Conservation (phyloP, 2,888 invertebrate species). For the Chaetogeoica ovagalla region DNA sequence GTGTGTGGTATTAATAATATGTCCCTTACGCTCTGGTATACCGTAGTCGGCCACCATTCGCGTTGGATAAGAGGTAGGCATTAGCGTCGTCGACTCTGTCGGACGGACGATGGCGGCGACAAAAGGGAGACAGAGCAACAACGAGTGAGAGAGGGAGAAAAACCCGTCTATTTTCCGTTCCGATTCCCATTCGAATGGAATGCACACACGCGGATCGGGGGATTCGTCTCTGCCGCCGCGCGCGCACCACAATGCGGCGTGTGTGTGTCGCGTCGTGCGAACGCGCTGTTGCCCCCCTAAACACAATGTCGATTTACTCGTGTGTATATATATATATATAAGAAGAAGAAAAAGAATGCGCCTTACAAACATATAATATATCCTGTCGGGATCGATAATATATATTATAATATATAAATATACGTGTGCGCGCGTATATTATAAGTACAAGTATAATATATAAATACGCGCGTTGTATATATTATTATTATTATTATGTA, state of each 20-base stretch:
- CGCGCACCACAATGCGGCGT: conserved; percentile 34
- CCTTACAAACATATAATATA: conserved; percentile 14
- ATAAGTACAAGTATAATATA: neutral
- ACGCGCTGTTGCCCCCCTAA: conserved; percentile 24
- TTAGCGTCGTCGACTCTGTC: no score
- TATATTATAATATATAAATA: neutral
- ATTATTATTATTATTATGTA: conserved; percentile 37
- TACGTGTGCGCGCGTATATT: neutral
- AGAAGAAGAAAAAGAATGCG: no score
- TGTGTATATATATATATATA: no score
- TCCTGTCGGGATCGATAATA: conserved; percentile 43
- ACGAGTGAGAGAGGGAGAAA: no score
- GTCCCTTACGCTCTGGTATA: conserved; percentile 7
- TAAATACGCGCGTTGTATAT: conserved; percentile 8
- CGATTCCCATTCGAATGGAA: conserved; percentile 46
- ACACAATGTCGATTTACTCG: neutral
- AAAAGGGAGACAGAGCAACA: neutral
- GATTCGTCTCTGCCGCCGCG: conserved; percentile 19
- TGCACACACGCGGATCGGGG: conserved; percentile 41
- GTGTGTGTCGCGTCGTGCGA: conserved; percentile 22
- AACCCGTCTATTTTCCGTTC: conserved; percentile 43
- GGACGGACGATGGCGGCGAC: conserved; percentile 37
- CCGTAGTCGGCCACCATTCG: no score
- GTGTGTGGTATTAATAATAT: neutral
- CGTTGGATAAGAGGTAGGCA: no score